Evolutionary conservation across 2,888 invertebrate species (phyloP).

Genomic region (Trilocha varians): DNA sequence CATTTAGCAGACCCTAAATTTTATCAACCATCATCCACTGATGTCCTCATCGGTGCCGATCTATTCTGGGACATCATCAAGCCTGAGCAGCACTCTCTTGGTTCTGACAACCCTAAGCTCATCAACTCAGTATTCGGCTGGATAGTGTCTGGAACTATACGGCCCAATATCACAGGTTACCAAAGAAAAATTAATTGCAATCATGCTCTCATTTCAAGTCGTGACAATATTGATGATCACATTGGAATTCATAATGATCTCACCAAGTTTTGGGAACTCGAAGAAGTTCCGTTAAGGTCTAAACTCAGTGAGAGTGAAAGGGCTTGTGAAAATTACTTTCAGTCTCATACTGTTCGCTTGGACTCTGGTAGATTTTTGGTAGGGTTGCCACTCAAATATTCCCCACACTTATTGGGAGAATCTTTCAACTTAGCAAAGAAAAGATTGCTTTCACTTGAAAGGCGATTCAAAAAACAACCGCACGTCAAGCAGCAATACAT

Average conservation of each 20-base stretch:
- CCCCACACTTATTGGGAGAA: constrained; percentile 15
- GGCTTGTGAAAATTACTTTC: constrained; percentile 17
- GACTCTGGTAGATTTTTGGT: constrained; percentile 16
- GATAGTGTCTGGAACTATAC: constrained; percentile 12
- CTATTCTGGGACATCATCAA: constrained; percentile 15
- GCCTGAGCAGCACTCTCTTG: constrained; percentile 12
- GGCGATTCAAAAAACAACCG: constrained; percentile 11
- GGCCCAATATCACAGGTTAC: neutral
- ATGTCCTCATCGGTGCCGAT: constrained; percentile 17
- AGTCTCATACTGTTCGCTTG: constrained; percentile 10
- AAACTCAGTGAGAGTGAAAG: constrained; percentile 14
- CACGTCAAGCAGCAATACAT: constrained; percentile 12
- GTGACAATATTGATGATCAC: constrained; percentile 5
- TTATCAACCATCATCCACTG: constrained; percentile 13
- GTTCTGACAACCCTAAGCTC: constrained; percentile 14
- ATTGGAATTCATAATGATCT: constrained; percentile 5
- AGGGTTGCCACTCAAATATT: constrained; percentile 16
- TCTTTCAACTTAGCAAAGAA: constrained; percentile 12
- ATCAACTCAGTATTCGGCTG: constrained; percentile 15
- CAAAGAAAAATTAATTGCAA: too few relatives aligned
- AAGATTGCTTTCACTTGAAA: constrained; percentile 18
- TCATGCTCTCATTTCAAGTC: constrained; percentile 1
- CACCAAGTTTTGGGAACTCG: constrained; percentile 18
- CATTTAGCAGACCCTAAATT: too few relatives aligned
- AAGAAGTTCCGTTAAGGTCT: constrained; percentile 12